A percentile compares a stretch with the other conserved stretches of the same genome.
Conservation (phyloP, 2,113 vertebrate genomes). For the Hypanus sabinus region DNA sequence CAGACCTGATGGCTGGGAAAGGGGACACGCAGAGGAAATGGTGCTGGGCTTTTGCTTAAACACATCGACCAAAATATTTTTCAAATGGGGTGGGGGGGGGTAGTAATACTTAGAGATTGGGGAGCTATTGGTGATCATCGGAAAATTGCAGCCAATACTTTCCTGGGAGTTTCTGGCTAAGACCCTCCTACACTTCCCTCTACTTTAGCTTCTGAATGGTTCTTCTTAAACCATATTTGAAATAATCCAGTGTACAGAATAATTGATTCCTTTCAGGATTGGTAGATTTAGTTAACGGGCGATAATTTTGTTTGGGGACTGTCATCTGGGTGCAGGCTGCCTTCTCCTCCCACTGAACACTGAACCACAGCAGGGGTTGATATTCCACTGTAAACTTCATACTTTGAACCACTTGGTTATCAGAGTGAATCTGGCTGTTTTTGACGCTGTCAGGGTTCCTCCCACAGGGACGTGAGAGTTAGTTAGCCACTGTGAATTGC, state of each 20-base stretch:
- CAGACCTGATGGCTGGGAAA: background rate
- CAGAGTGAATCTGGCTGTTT: background rate
- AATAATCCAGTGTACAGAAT: background rate
- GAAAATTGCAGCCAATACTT: too few relatives aligned
- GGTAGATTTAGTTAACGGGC: background rate
- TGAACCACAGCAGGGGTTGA: background rate
- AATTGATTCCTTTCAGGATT: background rate
- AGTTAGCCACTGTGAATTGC: too few relatives aligned
- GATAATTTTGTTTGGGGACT: background rate
- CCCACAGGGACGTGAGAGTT: too few relatives aligned
- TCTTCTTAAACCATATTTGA: background rate
- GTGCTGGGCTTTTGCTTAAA: background rate
- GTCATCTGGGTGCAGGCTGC: background rate
- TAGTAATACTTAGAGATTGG: too few relatives aligned
- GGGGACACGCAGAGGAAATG: background rate
- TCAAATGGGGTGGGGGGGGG: too few relatives aligned
- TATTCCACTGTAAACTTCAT: background rate
- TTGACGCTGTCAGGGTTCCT: background rate
- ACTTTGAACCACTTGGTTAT: background rate
- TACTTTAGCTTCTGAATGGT: background rate
- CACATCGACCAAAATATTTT: too few relatives aligned
- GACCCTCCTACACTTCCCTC: background rate
- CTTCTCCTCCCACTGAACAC: too few relatives aligned
- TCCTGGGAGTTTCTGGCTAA: too few relatives aligned
- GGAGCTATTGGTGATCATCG: too few relatives aligned